phyloP scores from a whole-genome alignment of 2,797 vertebrate species.

The Falco biarmicus region DNA sequence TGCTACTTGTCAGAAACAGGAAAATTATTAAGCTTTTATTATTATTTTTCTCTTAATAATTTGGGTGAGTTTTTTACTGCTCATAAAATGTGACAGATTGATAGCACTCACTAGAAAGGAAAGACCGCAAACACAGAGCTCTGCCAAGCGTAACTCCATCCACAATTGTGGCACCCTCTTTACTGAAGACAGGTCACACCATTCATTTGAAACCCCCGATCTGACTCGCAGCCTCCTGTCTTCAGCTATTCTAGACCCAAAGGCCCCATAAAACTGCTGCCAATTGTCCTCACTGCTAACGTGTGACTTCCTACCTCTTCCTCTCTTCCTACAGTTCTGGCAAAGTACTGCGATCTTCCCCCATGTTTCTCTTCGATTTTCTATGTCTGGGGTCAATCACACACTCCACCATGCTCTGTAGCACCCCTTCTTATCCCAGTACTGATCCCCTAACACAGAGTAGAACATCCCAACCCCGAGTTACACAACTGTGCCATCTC shows the following conservation, averaged over 20 bases:
- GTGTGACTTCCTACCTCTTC: neutral
- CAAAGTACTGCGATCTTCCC: neutral
- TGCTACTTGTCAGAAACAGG: neutral
- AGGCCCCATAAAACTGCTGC: neutral
- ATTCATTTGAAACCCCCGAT: neutral
- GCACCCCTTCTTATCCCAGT: neutral
- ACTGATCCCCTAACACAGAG: neutral
- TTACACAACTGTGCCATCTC: neutral
- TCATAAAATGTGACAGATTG: slow-evolving; percentile 40
- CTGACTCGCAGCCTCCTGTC: neutral
- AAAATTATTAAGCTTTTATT: slow-evolving; percentile 28
- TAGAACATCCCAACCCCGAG: neutral
- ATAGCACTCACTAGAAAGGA: neutral
- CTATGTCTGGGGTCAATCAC: neutral
- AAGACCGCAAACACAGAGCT: neutral
- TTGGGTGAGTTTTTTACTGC: slow-evolving; percentile 13
- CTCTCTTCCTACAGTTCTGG: neutral
- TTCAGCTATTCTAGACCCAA: neutral
- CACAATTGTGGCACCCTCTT: neutral
- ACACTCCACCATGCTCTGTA: neutral
- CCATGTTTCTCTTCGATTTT: neutral
- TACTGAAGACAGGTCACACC: neutral
- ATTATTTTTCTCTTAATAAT: slow-evolving; percentile 49
- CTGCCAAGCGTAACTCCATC: neutral
- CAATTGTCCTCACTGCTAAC: neutral